Evolutionary conservation across 2,888 invertebrate genomes (phyloP).

Genomic region (Pandemis heparana): DNA sequence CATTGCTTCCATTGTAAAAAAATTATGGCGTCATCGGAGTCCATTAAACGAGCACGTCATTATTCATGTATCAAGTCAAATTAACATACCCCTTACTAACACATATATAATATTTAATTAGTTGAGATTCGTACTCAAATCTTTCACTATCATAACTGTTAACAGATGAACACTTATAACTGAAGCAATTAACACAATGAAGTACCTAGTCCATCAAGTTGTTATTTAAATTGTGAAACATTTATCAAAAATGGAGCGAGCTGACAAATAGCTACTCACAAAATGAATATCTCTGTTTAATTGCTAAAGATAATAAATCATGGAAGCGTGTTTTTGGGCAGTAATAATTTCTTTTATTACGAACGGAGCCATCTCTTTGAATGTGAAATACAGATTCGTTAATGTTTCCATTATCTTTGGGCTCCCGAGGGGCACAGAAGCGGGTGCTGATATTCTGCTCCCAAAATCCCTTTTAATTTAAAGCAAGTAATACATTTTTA

Average conservation of each 20-base stretch:
- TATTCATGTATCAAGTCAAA: slow-evolving; percentile 10
- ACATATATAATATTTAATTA: background rate
- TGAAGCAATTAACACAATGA: slow-evolving; percentile 22
- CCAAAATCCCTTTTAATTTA: slow-evolving; percentile 28
- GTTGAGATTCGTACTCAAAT: slow-evolving; percentile 20
- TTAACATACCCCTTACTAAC: slow-evolving; percentile 16
- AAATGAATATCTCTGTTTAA: slow-evolving; percentile 6
- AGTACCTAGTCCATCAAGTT: background rate
- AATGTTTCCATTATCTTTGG: slow-evolving; percentile 34
- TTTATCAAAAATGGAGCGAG: background rate
- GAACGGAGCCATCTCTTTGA: slow-evolving; percentile 13
- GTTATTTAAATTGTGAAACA: background rate
- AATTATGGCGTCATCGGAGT: slow-evolving; percentile 53
- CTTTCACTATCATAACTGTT: background rate
- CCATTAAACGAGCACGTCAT: slow-evolving; percentile 54
- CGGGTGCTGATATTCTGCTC: slow-evolving; percentile 27
- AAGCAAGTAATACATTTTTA: slow-evolving; percentile 27
- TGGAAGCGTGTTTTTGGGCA: slow-evolving; percentile 3
- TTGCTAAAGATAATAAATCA: slow-evolving; percentile 20
- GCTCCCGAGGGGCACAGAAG: slow-evolving; percentile 12
- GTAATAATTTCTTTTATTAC: slow-evolving; percentile 26
- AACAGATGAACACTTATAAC: background rate
- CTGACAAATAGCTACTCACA: slow-evolving; percentile 4
- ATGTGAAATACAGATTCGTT: slow-evolving; percentile 33
- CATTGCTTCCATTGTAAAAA: slow-evolving; percentile 59